Evolutionary conservation across 2,797 vertebrate genomes (phyloP).

Genomic region (Pangasius larnaudii): DNA sequence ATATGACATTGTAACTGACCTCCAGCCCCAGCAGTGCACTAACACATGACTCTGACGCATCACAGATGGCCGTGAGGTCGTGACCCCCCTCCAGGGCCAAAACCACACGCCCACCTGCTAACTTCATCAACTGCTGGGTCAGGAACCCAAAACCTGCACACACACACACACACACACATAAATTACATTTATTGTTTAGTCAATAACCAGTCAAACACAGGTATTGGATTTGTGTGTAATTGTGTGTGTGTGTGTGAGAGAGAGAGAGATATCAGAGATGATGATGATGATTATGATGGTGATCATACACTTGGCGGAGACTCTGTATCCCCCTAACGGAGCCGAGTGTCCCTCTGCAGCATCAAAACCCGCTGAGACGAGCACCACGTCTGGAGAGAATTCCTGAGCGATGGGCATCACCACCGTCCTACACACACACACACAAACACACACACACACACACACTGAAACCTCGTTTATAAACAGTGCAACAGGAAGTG

Average conservation of each 20-base stretch:
- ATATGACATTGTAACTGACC: constrained; percentile 70
- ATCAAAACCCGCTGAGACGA: constrained; percentile 94
- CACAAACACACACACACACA: constrained; percentile 27
- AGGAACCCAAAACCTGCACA: constrained; percentile 89
- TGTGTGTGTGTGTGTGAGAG: background rate
- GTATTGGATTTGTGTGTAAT: background rate
- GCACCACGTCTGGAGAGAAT: constrained; percentile 90
- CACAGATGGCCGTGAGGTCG: constrained; percentile 94
- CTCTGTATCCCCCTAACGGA: constrained; percentile 92
- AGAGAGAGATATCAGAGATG: background rate
- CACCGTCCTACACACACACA: constrained; percentile 78
- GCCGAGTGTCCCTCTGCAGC: constrained; percentile 90
- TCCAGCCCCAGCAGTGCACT: constrained; percentile 87
- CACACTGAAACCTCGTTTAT: background rate
- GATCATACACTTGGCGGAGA: constrained; percentile 92
- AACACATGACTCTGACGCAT: constrained; percentile 93
- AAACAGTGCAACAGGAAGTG: constrained; percentile 2
- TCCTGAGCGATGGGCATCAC: constrained; percentile 95
- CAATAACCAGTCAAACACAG: background rate
- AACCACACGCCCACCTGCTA: constrained; percentile 89
- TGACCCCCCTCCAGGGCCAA: constrained; percentile 93
- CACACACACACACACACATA: constrained; percentile 14
- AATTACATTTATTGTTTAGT: background rate
- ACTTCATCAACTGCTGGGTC: constrained; percentile 90
- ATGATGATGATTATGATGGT: constrained; percentile 6